These are phyloP conservation scores for Omphaloscelis lunosa DNA, from an alignment of 2,888 invertebrate species.

Conservation along the genomic window DNA sequence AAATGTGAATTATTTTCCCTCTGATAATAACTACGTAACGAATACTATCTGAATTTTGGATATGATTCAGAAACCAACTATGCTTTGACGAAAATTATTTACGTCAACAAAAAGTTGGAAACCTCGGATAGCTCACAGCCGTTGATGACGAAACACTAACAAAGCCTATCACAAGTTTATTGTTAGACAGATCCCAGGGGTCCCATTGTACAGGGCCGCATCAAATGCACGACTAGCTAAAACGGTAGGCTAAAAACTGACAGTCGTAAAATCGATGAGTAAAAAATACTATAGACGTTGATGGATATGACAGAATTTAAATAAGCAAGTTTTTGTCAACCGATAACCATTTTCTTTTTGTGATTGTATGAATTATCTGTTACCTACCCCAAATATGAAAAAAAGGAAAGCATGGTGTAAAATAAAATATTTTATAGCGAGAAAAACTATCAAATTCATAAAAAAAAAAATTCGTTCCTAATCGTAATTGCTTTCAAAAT, in stretches of 20 bases:
- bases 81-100: constrained; percentile 27
- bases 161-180: constrained; percentile 68
- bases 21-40: neutral
- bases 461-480: neutral
- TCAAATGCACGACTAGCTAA: neutral
- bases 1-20: neutral
- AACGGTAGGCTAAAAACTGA: neutral
- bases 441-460: neutral
- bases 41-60: neutral
- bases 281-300: neutral
- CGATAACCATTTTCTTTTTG: neutral
- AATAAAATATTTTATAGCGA: neutral
- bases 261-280: neutral
- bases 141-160: constrained; percentile 62
- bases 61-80: neutral
- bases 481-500: constrained; percentile 4
- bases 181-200: constrained; percentile 60
- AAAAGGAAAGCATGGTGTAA: neutral
- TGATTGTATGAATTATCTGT: neutral
- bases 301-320: neutral
- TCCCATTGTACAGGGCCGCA: constrained; percentile 50
- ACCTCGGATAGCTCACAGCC: constrained; percentile 46
- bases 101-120: constrained; percentile 45
- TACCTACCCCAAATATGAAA: neutral
- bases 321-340: neutral